phyloP scores from a whole-genome alignment of 2,113 vertebrate genomes.

The Pheucticus melanocephalus region DNA sequence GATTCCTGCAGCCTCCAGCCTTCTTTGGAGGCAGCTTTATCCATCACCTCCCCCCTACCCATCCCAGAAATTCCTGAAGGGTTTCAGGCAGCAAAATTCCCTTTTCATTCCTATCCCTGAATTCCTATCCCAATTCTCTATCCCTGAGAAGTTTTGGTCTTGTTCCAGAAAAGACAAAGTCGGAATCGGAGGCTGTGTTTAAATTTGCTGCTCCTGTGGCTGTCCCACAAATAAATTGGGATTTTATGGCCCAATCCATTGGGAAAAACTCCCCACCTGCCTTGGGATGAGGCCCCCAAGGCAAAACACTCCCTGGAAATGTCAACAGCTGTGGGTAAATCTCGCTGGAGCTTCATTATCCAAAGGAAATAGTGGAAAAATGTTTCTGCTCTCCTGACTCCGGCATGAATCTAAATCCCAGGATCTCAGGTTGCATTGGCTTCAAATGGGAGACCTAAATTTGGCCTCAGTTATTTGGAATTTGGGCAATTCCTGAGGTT shows the following conservation, averaged over 20 bases:
- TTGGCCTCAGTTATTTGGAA: not conserved
- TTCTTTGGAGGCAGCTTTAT: not conserved
- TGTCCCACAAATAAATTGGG: not conserved
- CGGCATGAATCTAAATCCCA: not conserved
- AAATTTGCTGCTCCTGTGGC: not conserved
- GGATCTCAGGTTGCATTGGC: not conserved
- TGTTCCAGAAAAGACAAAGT: not conserved
- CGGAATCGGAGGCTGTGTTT: rapidly evolving
- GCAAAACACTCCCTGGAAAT: not conserved
- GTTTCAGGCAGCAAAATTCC: not conserved
- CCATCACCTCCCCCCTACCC: too few species aligned
- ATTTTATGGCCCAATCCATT: not conserved
- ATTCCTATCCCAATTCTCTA: too few species aligned
- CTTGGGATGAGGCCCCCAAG: not conserved
- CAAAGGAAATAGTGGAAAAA: not conserved
- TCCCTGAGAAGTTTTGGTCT: not conserved
- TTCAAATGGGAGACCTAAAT: not conserved
- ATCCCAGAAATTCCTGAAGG: not conserved
- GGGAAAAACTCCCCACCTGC: not conserved
- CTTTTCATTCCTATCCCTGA: not conserved
- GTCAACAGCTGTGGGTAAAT: not conserved
- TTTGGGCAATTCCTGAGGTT: not conserved
- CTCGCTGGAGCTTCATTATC: not conserved
- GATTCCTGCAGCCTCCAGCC: not conserved
- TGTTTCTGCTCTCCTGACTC: not conserved